Evolutionary conservation across 2,888 invertebrate genomes (phyloP), one percentile per base, ranked within the genome.

Genomic region (Drymonia ruficornis): DNA sequence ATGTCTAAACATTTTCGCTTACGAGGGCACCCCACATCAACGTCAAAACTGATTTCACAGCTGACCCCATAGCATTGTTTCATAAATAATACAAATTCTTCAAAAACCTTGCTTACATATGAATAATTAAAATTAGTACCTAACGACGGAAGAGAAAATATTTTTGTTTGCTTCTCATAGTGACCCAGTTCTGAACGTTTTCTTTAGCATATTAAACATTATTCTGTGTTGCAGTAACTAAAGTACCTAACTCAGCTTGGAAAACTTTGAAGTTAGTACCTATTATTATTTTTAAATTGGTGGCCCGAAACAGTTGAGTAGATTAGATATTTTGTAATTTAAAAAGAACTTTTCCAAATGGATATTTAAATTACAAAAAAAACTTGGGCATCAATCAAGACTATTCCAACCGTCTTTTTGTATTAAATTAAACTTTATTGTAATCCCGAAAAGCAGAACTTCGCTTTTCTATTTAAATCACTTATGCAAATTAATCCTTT

Each of bases 81-180:
- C 48, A 60, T 60, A 56, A 63, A 60, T 65, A 52, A 54, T 15
- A 49, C 46, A 42, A 47, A 54, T 54, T 63, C 62, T 59, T 54
- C 56, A 51, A 52, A 63, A 55, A 50, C 52, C 50, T 54, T 43
- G 11, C 56, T 28, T 38, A 53, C 15, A 53, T 60, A 43, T 52
- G 40, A 42, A 65, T 62, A 52, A 56, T 53, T 42, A 49, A 45
- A 47, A 11, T 15, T 48, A 5, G n/a, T 40, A 31, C 42, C 23
- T 23, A 23, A 36, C 49, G 31, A 29, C 28, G 42, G 23, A 29
- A 13, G 28, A 13, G 18, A 43, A 42, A 50, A 31, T 18, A 50
- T 29, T 44, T 44, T 23, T 15, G 23, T 44, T 44, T 44, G 19
- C 11, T 15, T 16, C 13, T 19, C 34, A 36, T 19, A 23, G n/a